phyloP scores from a whole-genome alignment of 2,888 invertebrate genomes.

The Standfussiana lucernea region DNA sequence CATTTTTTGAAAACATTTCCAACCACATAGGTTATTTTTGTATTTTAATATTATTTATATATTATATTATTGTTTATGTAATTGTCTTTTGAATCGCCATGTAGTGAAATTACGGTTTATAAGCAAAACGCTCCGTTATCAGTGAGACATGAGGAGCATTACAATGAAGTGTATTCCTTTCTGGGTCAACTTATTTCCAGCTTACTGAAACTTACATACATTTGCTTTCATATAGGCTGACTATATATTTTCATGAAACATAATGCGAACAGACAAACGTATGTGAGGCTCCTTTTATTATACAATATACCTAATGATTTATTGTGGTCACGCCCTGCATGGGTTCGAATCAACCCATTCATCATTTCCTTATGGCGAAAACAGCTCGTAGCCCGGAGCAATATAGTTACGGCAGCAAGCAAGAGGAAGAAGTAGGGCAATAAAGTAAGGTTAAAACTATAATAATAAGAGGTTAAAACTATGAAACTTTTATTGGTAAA shows the following conservation, averaged over 20 bases:
- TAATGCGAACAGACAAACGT: slow-evolving; percentile 16
- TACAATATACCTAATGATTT: slow-evolving; percentile 50
- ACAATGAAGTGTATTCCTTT: slow-evolving; percentile 5
- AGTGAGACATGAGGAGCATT: not conserved
- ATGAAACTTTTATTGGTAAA: not conserved
- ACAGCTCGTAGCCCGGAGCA: slow-evolving; percentile 22
- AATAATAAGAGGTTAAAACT: no score
- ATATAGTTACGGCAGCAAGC: slow-evolving; percentile 22
- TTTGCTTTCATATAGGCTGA: slow-evolving; percentile 43
- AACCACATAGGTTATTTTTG: not conserved
- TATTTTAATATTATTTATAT: no score
- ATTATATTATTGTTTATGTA: no score
- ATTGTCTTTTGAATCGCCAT: not conserved
- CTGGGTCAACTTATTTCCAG: slow-evolving; percentile 19
- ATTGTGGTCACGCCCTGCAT: slow-evolving; percentile 49
- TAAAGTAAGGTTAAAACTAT: not conserved
- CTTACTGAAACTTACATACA: slow-evolving; percentile 23
- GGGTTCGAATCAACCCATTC: slow-evolving; percentile 45
- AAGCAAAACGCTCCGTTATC: not conserved
- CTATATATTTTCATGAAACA: slow-evolving; percentile 35
- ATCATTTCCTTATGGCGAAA: slow-evolving; percentile 52
- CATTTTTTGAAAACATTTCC: no score
- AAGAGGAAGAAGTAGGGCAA: not conserved
- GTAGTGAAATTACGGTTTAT: not conserved
- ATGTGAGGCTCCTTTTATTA: slow-evolving; percentile 36